Evolutionary conservation across 1,140 invertebrate genomes (phyloP).

Genomic region (Procambarus clarkii): DNA sequence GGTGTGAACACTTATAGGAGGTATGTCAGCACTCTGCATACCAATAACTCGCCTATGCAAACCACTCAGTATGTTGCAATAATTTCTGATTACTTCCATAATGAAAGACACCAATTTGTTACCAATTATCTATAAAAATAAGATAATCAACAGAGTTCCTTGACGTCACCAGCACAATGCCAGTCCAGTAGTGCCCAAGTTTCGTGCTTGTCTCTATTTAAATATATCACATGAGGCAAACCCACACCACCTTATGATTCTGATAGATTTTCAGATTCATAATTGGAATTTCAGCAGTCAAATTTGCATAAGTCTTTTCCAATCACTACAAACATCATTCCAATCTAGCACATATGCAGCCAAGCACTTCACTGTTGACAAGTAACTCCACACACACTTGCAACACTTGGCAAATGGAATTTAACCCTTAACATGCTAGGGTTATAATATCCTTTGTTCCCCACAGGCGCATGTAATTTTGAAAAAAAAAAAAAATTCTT

Average conservation of each 20-base stretch:
- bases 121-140: slow-evolving; percentile 70
- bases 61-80: slow-evolving; percentile 42
- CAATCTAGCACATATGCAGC: background rate
- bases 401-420: too few relatives aligned
- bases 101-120: slow-evolving; percentile 69
- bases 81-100: slow-evolving; percentile 61
- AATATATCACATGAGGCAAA: slow-evolving; percentile 67
- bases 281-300: slow-evolving; percentile 50
- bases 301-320: slow-evolving; percentile 29
- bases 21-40: slow-evolving; percentile 30
- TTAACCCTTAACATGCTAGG: too few relatives aligned
- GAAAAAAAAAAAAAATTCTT: too few relatives aligned
- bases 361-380: background rate
- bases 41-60: slow-evolving; percentile 29
- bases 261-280: slow-evolving; percentile 43
- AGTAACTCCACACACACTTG: background rate
- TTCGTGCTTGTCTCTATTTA: slow-evolving; percentile 48
- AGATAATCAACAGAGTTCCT: slow-evolving; percentile 63
- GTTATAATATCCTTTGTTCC: too few relatives aligned
- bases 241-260: slow-evolving; percentile 60
- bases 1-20: slow-evolving; percentile 59
- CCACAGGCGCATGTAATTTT: too few relatives aligned
- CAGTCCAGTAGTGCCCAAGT: slow-evolving; percentile 50
- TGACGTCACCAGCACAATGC: slow-evolving; percentile 66
- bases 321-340: slow-evolving; percentile 22